Evolutionary conservation across 2,888 invertebrate species (phyloP), one percentile per base, ranked within the genome.

Genomic region (Blastobasis lacticolella): DNA sequence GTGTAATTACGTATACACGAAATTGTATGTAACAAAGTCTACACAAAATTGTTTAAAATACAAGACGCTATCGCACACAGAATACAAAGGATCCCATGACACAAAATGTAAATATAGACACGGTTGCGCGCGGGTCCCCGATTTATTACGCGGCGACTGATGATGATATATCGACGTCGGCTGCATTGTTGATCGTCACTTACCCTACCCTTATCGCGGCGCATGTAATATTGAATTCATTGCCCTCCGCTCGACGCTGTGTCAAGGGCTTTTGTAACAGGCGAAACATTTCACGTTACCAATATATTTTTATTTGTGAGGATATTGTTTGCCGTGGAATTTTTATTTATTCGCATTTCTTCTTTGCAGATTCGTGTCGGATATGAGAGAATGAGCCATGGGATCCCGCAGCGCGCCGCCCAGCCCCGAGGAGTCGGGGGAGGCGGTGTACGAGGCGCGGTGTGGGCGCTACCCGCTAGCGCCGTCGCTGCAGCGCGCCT

Each of bases 371-470:
- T 71, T 69, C 65, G 60, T 69, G 42, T 71, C 75, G 77, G 79
- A 61, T 65, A 83, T 81, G 81, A 84, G 71, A 88, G 73, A 81
- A 88, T 88, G 88, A 88, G 77, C 82, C 68, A 89, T 88, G 89
- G 88, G 88, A 84, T 88, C 88, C 78, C 88, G 87, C 67, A 89
- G 88, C 73, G 85, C 89, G 85, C 88, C 89, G 88, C 88, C 88
- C 73, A 85, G 88, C 84, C 88, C 88, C 84, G 89, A 88, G 75
- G 88, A 89, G 72, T 70, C 84, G 65, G 88, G 88, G 83, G 86
- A 85, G 82, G 88, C 87, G 88, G 90, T 94, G 81, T 92, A 93
- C 84, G 94, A 94, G 78, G 92, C 93, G 57, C 94, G 93, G 54
- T 93, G 94, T 62, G 93, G 93, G 59, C 91, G 92, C 55, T 93